Conservation (phyloP, 2,888 invertebrate species). For the Bellardia bayeri region DNA sequence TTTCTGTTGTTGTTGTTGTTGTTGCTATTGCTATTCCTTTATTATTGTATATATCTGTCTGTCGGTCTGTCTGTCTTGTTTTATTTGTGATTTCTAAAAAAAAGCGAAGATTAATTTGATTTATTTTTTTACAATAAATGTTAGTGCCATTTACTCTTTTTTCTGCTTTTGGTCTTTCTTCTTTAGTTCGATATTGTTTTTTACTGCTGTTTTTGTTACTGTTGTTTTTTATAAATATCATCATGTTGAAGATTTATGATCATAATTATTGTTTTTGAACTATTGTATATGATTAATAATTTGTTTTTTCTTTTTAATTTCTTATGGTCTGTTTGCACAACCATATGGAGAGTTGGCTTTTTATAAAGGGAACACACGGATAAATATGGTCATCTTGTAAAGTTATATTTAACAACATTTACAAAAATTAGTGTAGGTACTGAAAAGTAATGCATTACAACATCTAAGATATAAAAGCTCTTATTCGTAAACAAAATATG, state of each 20-base stretch:
- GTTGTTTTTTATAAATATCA: constrained; percentile 39
- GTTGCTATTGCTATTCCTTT: neutral
- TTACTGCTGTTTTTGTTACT: neutral
- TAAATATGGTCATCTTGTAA: neutral
- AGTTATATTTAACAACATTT: no score
- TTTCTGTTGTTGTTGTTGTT: constrained; percentile 12
- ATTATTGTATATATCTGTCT: constrained; percentile 26
- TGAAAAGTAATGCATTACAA: no score
- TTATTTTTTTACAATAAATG: constrained; percentile 31
- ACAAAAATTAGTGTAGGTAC: no score
- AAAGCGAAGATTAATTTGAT: constrained; percentile 54
- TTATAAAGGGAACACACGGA: neutral
- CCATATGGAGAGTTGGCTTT: neutral
- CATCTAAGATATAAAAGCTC: no score
- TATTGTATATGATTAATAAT: constrained; percentile 56
- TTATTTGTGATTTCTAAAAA: constrained; percentile 33
- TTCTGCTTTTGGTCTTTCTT: constrained; percentile 11
- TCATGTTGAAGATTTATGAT: constrained; percentile 57
- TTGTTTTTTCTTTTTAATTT: constrained; percentile 34
- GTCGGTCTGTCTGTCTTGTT: constrained; percentile 9
- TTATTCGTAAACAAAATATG: no score
- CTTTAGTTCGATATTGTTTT: neutral
- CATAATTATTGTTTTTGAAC: constrained; percentile 63
- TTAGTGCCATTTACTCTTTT: constrained; percentile 34
- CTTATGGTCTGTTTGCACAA: constrained; percentile 30